These are phyloP conservation scores for Ommatoiulus sabulosus DNA, from an alignment of 2,888 invertebrate genomes.

Conservation along the genomic window DNA sequence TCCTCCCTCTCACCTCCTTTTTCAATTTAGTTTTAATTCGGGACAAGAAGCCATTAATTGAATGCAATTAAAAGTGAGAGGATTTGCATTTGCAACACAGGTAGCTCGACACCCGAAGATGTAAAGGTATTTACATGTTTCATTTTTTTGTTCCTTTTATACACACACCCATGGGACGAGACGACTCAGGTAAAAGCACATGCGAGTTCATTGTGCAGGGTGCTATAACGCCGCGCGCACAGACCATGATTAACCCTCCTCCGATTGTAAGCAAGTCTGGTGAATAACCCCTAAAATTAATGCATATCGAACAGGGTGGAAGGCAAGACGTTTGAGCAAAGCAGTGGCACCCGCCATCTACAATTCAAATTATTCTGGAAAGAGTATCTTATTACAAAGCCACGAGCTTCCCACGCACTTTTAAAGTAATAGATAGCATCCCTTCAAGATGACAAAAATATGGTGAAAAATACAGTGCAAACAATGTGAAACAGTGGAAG, in stretches of 20 bases:
- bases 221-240: neutral
- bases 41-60: neutral
- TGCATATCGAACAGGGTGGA: neutral
- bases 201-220: neutral
- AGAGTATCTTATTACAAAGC: neutral
- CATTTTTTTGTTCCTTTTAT: neutral
- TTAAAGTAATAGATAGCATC: neutral
- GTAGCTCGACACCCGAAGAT: neutral
- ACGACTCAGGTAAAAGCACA: neutral
- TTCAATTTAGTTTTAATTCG: neutral
- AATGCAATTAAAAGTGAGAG: neutral
- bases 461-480: neutral
- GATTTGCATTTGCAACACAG: neutral
- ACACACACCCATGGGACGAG: neutral
- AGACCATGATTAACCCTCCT: neutral
- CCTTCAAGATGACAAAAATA: neutral
- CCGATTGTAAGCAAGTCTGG: neutral
- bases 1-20: neutral
- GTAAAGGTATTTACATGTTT: neutral
- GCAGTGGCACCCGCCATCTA: neutral
- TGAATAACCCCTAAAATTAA: slow-evolving; percentile 47
- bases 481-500: neutral
- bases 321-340: neutral
- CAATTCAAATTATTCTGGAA: neutral
- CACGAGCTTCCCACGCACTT: neutral